Evolutionary conservation across 2,797 vertebrate genomes (phyloP).

Genomic region (Pseudochaenichthys georgianus): DNA sequence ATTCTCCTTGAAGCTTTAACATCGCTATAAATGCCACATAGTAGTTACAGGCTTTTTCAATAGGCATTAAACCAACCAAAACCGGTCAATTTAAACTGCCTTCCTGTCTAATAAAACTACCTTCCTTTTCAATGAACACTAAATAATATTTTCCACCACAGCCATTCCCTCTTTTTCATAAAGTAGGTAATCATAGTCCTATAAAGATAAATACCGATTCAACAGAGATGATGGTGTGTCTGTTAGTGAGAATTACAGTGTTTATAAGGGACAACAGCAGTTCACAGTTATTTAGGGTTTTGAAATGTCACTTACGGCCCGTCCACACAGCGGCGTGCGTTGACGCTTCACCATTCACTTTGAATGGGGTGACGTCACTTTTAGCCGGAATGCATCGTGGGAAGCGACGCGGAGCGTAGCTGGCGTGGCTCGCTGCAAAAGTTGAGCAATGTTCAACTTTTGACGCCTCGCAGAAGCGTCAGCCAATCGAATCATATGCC

Average conservation of each 20-base stretch:
- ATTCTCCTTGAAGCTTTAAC: conserved; percentile 21
- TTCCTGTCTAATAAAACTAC: background rate
- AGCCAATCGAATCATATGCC: no score
- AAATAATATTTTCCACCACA: background rate
- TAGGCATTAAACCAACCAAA: conserved; percentile 26
- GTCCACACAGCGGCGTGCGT: no score
- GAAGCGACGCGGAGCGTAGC: no score
- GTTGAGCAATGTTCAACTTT: no score
- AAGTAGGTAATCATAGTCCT: background rate
- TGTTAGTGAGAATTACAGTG: conserved; percentile 21
- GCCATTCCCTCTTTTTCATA: background rate
- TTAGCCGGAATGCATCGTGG: no score
- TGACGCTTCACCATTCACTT: no score
- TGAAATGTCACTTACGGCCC: conserved; percentile 23
- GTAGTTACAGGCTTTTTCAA: conserved; percentile 2
- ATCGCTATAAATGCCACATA: conserved; percentile 1
- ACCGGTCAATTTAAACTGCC: conserved; percentile 3
- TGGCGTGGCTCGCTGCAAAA: no score
- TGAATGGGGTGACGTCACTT: no score
- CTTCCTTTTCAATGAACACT: conserved; percentile 8
- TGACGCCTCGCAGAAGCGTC: no score
- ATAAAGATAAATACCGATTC: conserved; percentile 5
- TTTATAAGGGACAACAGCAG: conserved; percentile 13
- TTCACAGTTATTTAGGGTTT: conserved; percentile 33
- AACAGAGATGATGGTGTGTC: background rate